These are phyloP conservation scores for Diachasmimorpha longicaudata DNA, from an alignment of 1,140 invertebrate genomes.

Conservation along the genomic window DNA sequence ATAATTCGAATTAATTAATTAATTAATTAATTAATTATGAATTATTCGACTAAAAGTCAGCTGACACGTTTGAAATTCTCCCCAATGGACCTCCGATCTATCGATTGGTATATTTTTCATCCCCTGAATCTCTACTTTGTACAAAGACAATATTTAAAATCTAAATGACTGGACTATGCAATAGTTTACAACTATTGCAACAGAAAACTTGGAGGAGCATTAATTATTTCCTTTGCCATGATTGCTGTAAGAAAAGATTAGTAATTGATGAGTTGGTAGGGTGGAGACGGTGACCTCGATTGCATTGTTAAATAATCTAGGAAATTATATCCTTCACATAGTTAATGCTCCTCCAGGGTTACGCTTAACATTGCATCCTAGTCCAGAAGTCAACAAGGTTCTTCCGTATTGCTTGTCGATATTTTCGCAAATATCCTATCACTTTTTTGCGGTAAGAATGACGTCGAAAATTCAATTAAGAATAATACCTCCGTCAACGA, in stretches of 20 bases:
- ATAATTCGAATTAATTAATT: too few species aligned
- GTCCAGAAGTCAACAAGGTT: not conserved
- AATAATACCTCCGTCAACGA: constrained; percentile 65
- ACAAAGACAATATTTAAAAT: too few species aligned
- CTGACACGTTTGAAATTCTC: too few species aligned
- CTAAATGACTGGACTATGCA: too few species aligned
- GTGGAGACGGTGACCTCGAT: constrained; percentile 3
- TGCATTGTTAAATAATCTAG: not conserved
- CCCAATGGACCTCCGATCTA: too few species aligned
- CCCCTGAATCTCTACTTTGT: too few species aligned
- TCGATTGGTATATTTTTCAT: too few species aligned
- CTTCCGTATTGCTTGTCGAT: constrained; percentile 36
- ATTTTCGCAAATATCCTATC: not conserved
- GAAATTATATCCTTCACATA: not conserved
- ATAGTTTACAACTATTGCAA: not conserved
- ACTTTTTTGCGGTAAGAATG: not conserved
- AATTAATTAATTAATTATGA: too few species aligned
- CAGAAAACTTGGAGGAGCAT: not conserved
- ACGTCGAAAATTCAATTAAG: not conserved
- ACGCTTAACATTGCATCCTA: not conserved
- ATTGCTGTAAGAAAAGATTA: constrained; percentile 28
- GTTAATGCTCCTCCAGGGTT: not conserved
- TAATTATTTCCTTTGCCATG: not conserved
- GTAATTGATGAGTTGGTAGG: constrained; percentile 18
- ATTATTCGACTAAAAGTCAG: too few species aligned